These are phyloP conservation scores for Euzophera pinguis DNA, from an alignment of 2,888 invertebrate species.

Conservation along the genomic window DNA sequence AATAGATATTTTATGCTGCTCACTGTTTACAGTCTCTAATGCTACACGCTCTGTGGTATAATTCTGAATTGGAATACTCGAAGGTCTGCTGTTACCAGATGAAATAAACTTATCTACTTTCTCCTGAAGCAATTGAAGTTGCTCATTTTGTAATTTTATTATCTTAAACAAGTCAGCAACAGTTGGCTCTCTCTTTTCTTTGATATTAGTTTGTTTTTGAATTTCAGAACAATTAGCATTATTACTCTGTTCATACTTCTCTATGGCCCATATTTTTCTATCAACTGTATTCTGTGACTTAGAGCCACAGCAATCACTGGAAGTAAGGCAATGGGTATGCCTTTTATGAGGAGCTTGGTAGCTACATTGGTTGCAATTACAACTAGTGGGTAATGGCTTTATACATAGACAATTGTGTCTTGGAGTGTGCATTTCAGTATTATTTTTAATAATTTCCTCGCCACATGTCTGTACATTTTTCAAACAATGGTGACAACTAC, in stretches of 20 bases:
- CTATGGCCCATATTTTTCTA: conserved; percentile 57
- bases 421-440: neutral
- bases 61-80: conserved; percentile 39
- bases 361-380: conserved; percentile 25
- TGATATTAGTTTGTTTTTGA: conserved; percentile 50
- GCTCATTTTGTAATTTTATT: conserved; percentile 84
- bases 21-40: conserved; percentile 51
- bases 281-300: conserved; percentile 47
- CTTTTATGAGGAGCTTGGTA: neutral
- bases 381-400: conserved; percentile 17
- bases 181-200: conserved; percentile 74
- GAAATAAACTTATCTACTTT: conserved; percentile 81
- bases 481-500: conserved; percentile 53
- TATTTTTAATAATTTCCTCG: neutral
- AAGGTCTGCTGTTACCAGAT: conserved; percentile 32
- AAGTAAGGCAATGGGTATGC: neutral
- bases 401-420: neutral
- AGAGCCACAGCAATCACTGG: neutral
- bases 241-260: conserved; percentile 55
- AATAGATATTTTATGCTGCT: conserved; percentile 81
- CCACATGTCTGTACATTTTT: conserved; percentile 19
- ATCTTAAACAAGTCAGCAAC: conserved; percentile 82
- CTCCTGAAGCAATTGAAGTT: conserved; percentile 81
- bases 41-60: conserved; percentile 50
- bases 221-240: conserved; percentile 41